Base-by-base conservation (phyloP, 1,140 invertebrate species). In the Euura lappo region DNA sequence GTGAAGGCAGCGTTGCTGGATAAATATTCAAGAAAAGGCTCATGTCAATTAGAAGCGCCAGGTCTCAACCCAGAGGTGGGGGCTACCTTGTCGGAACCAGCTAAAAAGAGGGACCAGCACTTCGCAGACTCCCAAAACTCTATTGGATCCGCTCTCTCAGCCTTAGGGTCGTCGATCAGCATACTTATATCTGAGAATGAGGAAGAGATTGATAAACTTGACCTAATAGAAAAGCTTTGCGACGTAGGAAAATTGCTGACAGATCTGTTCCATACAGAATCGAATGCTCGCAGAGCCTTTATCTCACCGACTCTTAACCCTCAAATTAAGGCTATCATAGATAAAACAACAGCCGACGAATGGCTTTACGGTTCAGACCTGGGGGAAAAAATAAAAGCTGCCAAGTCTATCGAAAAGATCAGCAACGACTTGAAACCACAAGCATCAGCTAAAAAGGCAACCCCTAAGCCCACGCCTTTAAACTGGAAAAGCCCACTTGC, bases 81-180 rank as follows among this genome's bases (percentile, higher is more conserved):
- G 3, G 45, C 73, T 2, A 47, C 43, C n/a, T 71, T 76, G 64
- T 44, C 75, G 3, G 75, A 74, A 2, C 75, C 76, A 60, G 73
- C 73, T 6, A 74, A 68, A 6, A 76, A 78, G 68, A 65, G 76
- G 47, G 77, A 78, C 43, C 43, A 77, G 2, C 69, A 80, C 74
- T 80, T 77, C 13, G 6, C 68, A 0, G 44, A 71, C 3, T 77
- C 74, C 0, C 72, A 80, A 65, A 78, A 78, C n/a, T 76, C 71
- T 45, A 60, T 75, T 0, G 79, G 73, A 2, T 74, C 76, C 68
- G 72, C 71, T 4, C 13, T 75, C 11, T 68, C 69, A 11, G 65
- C 74, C 13, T 65, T 76, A 6, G 74, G 71, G 4, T 71, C 72
- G 10, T 73, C 72, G 46, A 72, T 79, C 1, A 74, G 75, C 2